Percentiles rank a stretch among this genome's conserved stretches.
These are phyloP conservation scores for Temnothorax nylanderi DNA, from an alignment of 1,140 invertebrate genomes.

Conservation along the genomic window DNA sequence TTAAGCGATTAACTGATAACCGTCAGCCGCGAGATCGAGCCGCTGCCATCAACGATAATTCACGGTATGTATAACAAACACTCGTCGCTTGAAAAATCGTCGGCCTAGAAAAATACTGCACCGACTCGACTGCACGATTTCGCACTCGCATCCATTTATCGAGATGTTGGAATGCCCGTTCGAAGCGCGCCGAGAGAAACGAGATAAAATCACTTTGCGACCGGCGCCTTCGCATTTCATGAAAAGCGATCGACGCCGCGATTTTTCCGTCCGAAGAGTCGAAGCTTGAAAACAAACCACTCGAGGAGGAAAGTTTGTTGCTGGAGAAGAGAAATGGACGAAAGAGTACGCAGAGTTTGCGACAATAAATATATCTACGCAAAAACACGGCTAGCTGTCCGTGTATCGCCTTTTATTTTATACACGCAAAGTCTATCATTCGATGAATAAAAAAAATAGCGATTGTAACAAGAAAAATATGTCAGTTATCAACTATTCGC, in stretches of 20 bases:
- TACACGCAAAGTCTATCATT: neutral
- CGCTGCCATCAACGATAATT: neutral
- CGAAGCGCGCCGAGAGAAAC: neutral
- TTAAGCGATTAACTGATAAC: neutral
- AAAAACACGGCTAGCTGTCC: neutral
- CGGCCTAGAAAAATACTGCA: constrained; percentile 24
- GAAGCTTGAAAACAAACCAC: constrained; percentile 22
- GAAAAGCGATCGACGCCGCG: neutral
- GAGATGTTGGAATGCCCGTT: neutral
- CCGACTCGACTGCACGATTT: too few species aligned
- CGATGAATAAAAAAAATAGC: neutral
- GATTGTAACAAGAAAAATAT: neutral
- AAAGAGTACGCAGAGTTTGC: neutral
- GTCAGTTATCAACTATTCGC: neutral
- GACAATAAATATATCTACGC: neutral
- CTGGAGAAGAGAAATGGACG: neutral
- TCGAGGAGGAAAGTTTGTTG: neutral
- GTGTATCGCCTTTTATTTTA: neutral
- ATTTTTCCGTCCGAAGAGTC: neutral
- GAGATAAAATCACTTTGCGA: neutral
- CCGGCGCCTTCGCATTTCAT: neutral
- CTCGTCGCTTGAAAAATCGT: neutral
- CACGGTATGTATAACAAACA: neutral
- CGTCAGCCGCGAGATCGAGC: neutral
- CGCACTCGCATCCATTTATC: neutral